Evolutionary conservation across 2,113 vertebrate species (phyloP), one percentile per base, ranked within the genome.

Genomic region (Corythaeola cristata): DNA sequence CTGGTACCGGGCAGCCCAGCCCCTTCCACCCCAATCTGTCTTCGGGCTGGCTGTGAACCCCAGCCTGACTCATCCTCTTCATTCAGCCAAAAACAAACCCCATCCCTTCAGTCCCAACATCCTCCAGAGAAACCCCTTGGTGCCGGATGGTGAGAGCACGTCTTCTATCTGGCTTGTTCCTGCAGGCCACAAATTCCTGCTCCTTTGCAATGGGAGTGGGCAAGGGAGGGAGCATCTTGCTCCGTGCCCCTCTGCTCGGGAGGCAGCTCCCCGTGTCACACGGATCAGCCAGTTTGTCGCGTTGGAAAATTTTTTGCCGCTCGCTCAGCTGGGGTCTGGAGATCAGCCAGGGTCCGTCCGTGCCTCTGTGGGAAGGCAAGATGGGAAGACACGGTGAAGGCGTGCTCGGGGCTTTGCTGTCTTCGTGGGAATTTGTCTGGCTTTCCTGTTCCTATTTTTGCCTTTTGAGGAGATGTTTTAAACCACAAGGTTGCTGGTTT

Each of bases 311-410:
- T 26, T 28, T 49, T 20, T 53, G 44, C 69, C 78, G 75, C 60
- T 80, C 5, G 2, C 82, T 84, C 93, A 90, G 81, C 84, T 83
- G 93, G 89, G 78, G 33, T 49, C 89, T 94, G 89, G 85, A 89
- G 20, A 47, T 12, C 19, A 60, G 85, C 95, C 93, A 92, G 86
- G 66, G 74, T 39, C 95, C 19, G 3, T 44, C 73, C 5, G 10
- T 53, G 72, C 45, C 73, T 79, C 73, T 4, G 11, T 69, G 86
- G 86, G 92, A 87, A 92, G 74, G 83, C 60, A 6, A 32, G 60
- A 62, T 15, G 84, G 55, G 88, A 64, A 85, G 88, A 30, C 4
- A 12, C 1, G 22, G 26, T 21, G 53, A 39, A 76, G 71, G 60
- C 24, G 1, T 1, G 7, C 47, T 79, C 26, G 2, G 50, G 60